These are phyloP conservation scores for Arizona elegans DNA, from an alignment of 2,113 vertebrate genomes.

Conservation along the genomic window DNA sequence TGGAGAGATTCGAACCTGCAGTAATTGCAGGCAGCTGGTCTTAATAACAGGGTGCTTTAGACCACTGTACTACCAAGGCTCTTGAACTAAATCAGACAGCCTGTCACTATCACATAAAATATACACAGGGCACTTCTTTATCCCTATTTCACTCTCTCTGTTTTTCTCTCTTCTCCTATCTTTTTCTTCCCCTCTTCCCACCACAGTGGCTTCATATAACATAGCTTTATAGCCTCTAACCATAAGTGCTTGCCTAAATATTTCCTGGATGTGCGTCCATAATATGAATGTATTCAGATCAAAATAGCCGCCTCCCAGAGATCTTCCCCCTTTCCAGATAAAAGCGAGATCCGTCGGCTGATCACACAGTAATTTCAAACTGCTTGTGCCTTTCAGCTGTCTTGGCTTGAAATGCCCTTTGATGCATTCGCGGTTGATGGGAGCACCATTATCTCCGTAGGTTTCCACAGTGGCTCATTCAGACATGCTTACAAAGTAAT, in stretches of 20 bases:
- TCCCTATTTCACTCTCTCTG: background rate
- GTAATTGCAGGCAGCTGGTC: too few species aligned
- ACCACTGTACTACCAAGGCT: too few species aligned
- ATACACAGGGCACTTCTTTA: too few species aligned
- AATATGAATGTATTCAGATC: background rate
- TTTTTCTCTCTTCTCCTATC: background rate
- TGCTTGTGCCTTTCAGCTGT: background rate
- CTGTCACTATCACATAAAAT: too few species aligned
- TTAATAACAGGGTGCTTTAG: too few species aligned
- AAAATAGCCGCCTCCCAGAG: background rate
- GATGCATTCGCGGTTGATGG: background rate
- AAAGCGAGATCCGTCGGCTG: rapidly evolving
- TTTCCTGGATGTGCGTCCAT: background rate
- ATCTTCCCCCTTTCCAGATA: background rate
- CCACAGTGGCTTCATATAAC: background rate
- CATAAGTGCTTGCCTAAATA: background rate
- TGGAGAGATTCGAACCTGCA: too few species aligned
- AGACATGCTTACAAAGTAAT: background rate
- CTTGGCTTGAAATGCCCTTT: background rate
- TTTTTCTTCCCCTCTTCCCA: background rate
- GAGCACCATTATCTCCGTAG: background rate
- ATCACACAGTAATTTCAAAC: background rate
- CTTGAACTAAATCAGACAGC: too few species aligned
- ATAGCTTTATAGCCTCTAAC: background rate
- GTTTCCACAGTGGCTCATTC: background rate